Conservation (phyloP, 2,113 vertebrate species). For the Stigmatopora nigra region DNA sequence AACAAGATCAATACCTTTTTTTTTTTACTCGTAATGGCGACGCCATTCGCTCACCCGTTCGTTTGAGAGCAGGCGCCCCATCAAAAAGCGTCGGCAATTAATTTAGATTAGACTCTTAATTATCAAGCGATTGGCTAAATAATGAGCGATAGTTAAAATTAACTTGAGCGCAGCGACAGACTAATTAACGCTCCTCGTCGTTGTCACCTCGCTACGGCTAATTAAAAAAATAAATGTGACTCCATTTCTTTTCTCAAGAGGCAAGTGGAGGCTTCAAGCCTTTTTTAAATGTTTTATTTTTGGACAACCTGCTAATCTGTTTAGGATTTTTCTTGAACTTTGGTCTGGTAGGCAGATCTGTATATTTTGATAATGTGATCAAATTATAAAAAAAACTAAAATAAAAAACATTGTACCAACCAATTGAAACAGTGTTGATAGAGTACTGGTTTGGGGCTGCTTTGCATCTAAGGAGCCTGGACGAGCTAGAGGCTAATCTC, state of each 20-base stretch:
- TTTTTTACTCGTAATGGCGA: slow-evolving; percentile 79
- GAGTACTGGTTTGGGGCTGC: no score
- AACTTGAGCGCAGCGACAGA: slow-evolving; percentile 95
- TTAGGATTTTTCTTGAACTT: no score
- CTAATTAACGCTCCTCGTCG: slow-evolving; percentile 99
- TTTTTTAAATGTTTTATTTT: slow-evolving; percentile 16
- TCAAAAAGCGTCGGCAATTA: slow-evolving; percentile 91
- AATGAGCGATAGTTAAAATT: slow-evolving; percentile 99
- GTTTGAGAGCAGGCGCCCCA: slow-evolving; percentile 35
- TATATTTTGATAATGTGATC: no score
- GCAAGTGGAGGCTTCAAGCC: slow-evolving; percentile 18
- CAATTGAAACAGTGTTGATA: no score
- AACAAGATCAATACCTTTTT: slow-evolving; percentile 39
- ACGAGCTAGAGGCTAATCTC: no score
- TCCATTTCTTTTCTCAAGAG: slow-evolving; percentile 73
- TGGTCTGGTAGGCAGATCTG: no score
- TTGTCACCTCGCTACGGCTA: slow-evolving; percentile 96
- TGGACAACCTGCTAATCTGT: slow-evolving; percentile 1
- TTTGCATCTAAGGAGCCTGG: no score
- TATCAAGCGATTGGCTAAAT: slow-evolving; percentile 95
- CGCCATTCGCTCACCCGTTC: slow-evolving; percentile 74
- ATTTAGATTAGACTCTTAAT: slow-evolving; percentile 99
- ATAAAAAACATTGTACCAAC: no score
- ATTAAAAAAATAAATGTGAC: slow-evolving; percentile 97
- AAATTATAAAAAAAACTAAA: no score